Evolutionary conservation across 1,140 invertebrate genomes (phyloP).

Genomic region (Anagrus nilaparvatae): DNA sequence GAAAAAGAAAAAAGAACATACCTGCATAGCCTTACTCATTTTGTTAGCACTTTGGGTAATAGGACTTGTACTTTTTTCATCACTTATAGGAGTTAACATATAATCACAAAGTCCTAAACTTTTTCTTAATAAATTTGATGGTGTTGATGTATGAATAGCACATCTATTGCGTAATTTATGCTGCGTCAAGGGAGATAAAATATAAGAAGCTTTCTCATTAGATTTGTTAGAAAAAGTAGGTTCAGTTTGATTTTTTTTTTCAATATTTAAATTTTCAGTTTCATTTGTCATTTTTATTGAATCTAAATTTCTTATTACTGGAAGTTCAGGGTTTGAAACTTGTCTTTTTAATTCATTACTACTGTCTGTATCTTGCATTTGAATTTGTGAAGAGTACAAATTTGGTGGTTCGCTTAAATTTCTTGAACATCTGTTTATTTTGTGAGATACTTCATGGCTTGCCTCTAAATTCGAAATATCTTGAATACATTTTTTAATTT

Average conservation of each 20-base stretch:
- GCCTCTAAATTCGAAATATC: no score
- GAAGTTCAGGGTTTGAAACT: conserved; percentile 22
- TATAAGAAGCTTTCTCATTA: conserved; percentile 14
- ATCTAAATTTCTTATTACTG: conserved; percentile 13
- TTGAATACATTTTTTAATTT: no score
- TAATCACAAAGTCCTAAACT: conserved; percentile 43
- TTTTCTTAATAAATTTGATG: conserved; percentile 32
- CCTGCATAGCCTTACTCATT: conserved; percentile 79
- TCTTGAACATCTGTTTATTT: conserved; percentile 24
- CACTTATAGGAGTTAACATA: conserved; percentile 44
- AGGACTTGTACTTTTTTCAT: conserved; percentile 69
- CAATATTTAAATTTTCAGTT: not conserved
- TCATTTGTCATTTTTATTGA: conserved; percentile 8
- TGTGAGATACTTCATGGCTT: no score
- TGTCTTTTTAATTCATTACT: conserved; percentile 21
- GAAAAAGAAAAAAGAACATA: no score
- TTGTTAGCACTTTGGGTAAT: conserved; percentile 76
- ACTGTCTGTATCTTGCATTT: conserved; percentile 4
- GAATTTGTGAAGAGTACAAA: conserved; percentile 22
- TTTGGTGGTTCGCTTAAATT: conserved; percentile 28
- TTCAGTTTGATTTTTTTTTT: conserved; percentile 3
- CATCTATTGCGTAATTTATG: conserved; percentile 26
- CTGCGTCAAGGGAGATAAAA: conserved; percentile 22
- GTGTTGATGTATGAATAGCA: conserved; percentile 37
- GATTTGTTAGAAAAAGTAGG: conserved; percentile 11